Base-by-base conservation (phyloP, 2,888 invertebrate genomes). In the Eupsilia transversa region DNA sequence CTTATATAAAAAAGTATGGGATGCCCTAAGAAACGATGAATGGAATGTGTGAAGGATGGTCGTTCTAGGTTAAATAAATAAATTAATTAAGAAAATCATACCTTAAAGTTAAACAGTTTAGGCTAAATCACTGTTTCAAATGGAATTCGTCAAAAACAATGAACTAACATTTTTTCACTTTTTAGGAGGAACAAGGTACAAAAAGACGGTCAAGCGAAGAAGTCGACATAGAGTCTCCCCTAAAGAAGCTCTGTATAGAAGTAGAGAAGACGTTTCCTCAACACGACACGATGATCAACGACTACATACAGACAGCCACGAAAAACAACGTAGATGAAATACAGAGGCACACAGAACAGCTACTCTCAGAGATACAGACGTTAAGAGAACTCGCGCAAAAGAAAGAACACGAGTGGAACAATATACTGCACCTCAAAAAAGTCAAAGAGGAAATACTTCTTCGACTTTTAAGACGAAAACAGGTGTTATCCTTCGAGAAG, bases 341-440 rank as follows among this genome's bases (percentile, higher is more conserved):
- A 82, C 97, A 97, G 78, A 96, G 97, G 85, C 97, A 97, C 83
- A 97, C 97, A 3, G 97, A 97, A 87, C 97, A 97, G 87, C 94
- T 98, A 10, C 94, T 97, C 4, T 94, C 97, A 0, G 98, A 98
- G 91, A 97, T 98, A 78, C 97, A 98, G 88, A 97, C 97, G 0
- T 93, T 98, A 77, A 97, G 98, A 82, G 98, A 98, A 87, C 94
- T 98, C 68, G 97, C 98, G 0, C 97, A 97, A 87, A 97, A 98
- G 89, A 98, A 98, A 92, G 99, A 99, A 94, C 97, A 97, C 87
- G 98, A 99, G 92, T 98, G 98, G 98, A 98, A 98, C 91, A 98
- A 98, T 77, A 97, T 99, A 71, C 92, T 98, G 23, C 98, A 98
- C 89, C 95, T 98, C 84, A 98, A 98, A 91, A 98, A 98, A 92